A percentile compares a stretch with the other conserved stretches of the same genome.
These are phyloP conservation scores for Parnassius orleans DNA, from an alignment of 2,888 invertebrate species.

Conservation along the genomic window DNA sequence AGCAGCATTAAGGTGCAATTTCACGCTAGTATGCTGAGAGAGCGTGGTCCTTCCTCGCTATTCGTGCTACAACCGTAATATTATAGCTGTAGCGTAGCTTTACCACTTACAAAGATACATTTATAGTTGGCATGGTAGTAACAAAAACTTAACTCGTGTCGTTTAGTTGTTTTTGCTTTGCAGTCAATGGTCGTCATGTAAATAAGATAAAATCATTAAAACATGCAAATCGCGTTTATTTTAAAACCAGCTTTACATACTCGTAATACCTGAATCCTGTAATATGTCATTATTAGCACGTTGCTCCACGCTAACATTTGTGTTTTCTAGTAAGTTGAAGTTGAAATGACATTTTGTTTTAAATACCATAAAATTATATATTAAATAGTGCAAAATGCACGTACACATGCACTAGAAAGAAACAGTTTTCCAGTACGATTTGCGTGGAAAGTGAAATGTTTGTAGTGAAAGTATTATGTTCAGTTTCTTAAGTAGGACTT, in stretches of 20 bases:
- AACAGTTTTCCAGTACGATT: constrained; percentile 6
- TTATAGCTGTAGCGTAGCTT: no score
- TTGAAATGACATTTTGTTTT: neutral
- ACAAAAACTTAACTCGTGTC: no score
- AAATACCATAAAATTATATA: neutral
- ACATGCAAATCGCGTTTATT: neutral
- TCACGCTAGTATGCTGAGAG: no score
- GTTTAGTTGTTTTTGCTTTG: no score
- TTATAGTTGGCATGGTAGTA: no score
- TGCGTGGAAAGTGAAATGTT: neutral
- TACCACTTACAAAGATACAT: no score
- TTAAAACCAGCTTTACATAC: neutral
- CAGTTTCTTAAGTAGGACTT: neutral
- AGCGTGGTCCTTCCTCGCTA: no score
- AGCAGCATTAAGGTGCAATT: no score
- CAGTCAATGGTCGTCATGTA: no score
- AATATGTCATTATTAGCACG: neutral
- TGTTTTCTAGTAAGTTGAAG: neutral
- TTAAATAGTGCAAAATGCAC: neutral
- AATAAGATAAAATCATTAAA: no score
- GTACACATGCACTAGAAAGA: neutral
- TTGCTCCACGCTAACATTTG: neutral
- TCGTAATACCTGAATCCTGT: neutral
- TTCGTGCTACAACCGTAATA: no score
- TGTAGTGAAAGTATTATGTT: neutral